Evolutionary conservation across 1,140 invertebrate genomes (phyloP), one percentile per base, ranked within the genome.

Genomic region (Megalonaias nervosa): DNA sequence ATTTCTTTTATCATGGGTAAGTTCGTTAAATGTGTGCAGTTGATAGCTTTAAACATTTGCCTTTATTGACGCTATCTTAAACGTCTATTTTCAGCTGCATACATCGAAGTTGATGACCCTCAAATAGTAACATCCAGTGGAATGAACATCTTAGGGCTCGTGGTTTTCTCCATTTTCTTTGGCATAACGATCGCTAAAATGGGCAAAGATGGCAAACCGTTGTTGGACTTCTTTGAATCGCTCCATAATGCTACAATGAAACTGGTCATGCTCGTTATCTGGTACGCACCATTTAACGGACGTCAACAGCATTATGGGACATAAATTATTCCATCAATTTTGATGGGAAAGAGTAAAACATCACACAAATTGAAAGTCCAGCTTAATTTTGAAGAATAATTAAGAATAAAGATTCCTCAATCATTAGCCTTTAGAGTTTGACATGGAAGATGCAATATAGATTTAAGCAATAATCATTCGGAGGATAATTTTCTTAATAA

Each of bases 81-180:
- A 21, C 31, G 64, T 70, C 23, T 57, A 15, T 11, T 31, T 65
- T 56, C 23, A 21, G 64, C 68, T 48, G 67, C 56, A 15, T 48
- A 13, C 1, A n/a, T 9, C 62, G 26, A 15, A 64, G 75, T 71
- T 15, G 67, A 81, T 62, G 55, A 80, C 17, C 82, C 86, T 14
- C 75, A 77, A 61, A 72, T 86, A 21, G 57, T 23, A 19, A 84
- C 84, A 38, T 75, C 74, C 11, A 71, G 73, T 16, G 89, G 89
- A 14, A 90, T 88, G 80, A 91, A 89, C 82, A 83, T 89, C 77
- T 81, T 90, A 74, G 92, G 92, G 5, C 77, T 93, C 23, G 92
- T 93, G 31, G 89, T 91, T 15, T 92, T 93, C 79, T 93, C 91
- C 73, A 88, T 92, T 19, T 88, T 91, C 62, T 88, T 93, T 79